Base-by-base conservation (phyloP, 2,113 vertebrate genomes). In the Perca fluviatilis region DNA sequence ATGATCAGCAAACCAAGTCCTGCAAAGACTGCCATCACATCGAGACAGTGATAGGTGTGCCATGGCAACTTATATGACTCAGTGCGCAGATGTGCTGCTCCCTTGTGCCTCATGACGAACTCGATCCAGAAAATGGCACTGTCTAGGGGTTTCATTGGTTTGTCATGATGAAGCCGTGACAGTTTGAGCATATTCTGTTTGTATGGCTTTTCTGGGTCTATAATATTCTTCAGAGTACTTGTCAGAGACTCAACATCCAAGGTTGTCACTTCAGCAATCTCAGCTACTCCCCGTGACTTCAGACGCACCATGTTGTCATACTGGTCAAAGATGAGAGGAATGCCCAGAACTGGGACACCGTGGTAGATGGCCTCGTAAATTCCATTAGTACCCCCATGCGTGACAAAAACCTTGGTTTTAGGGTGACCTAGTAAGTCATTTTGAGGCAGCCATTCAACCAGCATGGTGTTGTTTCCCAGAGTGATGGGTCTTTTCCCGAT, bases 371-470 rank as follows among this genome's bases (percentile, higher is more conserved):
- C 93, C 36, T 95, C 46, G 0, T 93, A 95, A 16, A 95, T 25
- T 3, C 94, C 86, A 1, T 94, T 94, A 0, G 91, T 92, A 3
- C 92, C 94, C 0, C 93, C 93, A 7, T 94, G 92, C 0, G 93
- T 88, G 43, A 94, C 56, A 10, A 95, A 95, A 4, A 75, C 64
- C 0, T 75, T 93, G 50, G 91, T 93, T 84, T 94, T 94, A 3
- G 91, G 88, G 70, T 95, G 92, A 16, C 91, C 91, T 2, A 95
- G 85, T 8, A 95, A 1, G 40, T 95, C 91, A 0, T 94, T 85
- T 83, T 95, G 93, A 63, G 93, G 94, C n/a, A 95, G 30, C 94
- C 93, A 94, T 21, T 90, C 33, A 14, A 92, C 74, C 47, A 95
- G 71, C 60, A 73, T 82, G 5, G 92, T 94, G 83, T 95, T 94